A percentile compares a stretch with the other conserved stretches of the same genome.
Conservation (phyloP, 2,888 invertebrate species). For the Penaeus monodon region DNA sequence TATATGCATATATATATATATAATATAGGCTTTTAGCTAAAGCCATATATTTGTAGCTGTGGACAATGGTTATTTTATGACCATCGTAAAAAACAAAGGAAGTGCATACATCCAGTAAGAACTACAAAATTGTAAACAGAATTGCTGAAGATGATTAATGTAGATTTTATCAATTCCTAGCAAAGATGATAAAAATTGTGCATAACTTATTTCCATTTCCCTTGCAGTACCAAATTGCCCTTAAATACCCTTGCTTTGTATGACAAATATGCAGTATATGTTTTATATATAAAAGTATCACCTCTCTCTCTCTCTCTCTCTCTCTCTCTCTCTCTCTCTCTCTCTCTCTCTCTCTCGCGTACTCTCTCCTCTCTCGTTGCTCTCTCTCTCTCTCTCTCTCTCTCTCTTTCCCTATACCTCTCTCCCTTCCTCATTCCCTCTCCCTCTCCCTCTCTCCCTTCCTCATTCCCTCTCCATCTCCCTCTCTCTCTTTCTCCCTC, state of each 20-base stretch:
- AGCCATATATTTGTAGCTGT: neutral
- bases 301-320: neutral
- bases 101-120: no score
- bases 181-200: no score
- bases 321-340: neutral
- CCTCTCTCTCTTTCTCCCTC: neutral
- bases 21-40: constrained; percentile 1
- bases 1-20: constrained; percentile 25
- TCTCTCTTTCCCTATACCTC: neutral
- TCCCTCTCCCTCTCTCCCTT: neutral
- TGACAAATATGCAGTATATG: no score
- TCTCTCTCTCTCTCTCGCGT: neutral
- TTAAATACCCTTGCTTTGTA: no score
- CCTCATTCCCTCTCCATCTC: neutral
- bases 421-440: neutral
- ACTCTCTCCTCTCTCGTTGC: neutral
- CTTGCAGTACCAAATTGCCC: no score
- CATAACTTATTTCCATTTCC: no score
- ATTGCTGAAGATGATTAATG: no score
- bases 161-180: no score
- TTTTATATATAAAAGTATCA: no score
- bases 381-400: neutral
- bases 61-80: no score
- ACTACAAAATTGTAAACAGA: no score
- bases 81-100: no score